Evolutionary conservation across 1,140 invertebrate genomes (phyloP).

Genomic region (Trinorchestia longiramus): DNA sequence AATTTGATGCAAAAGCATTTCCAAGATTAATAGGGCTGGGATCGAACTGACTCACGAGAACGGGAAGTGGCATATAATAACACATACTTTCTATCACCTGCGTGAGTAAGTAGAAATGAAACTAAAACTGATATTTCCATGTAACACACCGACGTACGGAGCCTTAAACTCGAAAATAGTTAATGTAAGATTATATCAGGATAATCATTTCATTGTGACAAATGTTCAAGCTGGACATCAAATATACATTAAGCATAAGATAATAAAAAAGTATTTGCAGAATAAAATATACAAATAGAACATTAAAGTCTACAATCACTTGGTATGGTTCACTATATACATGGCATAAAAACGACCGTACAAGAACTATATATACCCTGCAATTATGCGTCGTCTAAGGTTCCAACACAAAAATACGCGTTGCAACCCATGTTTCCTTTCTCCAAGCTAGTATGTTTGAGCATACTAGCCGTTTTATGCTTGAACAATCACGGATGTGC

Average conservation of each 20-base stretch:
- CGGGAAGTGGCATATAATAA: neutral
- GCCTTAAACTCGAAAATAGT: neutral
- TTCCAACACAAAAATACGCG: neutral
- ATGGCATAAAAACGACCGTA: slow-evolving; percentile 42
- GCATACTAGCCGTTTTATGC: neutral
- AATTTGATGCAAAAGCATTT: neutral
- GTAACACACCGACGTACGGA: neutral
- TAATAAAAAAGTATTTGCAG: slow-evolving; percentile 40
- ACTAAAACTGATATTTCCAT: neutral
- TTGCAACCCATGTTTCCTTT: neutral
- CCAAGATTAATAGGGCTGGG: no score
- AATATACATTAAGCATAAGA: slow-evolving; percentile 47
- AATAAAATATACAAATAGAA: slow-evolving; percentile 54
- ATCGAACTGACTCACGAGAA: neutral
- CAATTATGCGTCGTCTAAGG: slow-evolving; percentile 30
- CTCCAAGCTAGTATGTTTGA: neutral
- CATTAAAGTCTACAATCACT: slow-evolving; percentile 53
- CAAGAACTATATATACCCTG: slow-evolving; percentile 49
- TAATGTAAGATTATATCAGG: neutral
- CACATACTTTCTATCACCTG: neutral
- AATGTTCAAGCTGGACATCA: neutral
- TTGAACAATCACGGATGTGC: neutral
- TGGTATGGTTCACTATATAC: slow-evolving; percentile 40
- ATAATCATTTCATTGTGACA: slow-evolving; percentile 1
- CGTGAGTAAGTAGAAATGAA: neutral